Evolutionary conservation across 2,797 vertebrate species (phyloP), one percentile per base, ranked within the genome.

Genomic region (Characodon lateralis): DNA sequence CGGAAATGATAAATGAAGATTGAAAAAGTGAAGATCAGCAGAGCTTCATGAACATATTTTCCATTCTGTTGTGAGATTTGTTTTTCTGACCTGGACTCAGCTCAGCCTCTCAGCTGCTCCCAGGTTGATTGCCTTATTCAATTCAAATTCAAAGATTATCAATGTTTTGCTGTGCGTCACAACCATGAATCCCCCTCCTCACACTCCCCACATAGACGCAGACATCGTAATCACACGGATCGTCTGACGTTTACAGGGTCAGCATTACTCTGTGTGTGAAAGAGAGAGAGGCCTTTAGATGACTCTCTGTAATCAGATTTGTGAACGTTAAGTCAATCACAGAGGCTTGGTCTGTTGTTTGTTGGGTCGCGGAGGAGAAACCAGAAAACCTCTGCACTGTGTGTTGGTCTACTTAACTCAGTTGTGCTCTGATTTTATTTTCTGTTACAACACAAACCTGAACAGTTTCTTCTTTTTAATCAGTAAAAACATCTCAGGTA

Each of bases 291-390:
- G 41, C 76, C 63, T 71, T 56, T 66, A 24, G 59, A 41, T 28
- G 1, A 56, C 70, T 58, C 71, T 53, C 46, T 26, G 31, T 87
- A 84, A 88, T 85, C 80, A 83, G 78, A 85, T 90, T 87, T 83
- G 53, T 39, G 71, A 59, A 46, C 2, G 6, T 20, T 80, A 73
- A 72, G 73, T 65, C 78, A 74, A 78, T 77, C 70, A 72, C 50
- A 63, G 56, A 71, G 66, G 68, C 43, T 72, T 8, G 9, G 53
- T 78, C 53, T 22, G 73, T 53, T 51, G 2, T 75, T 72, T 76
- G 43, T 68, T 73, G 58, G 35, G 14, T 74, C 63, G 73, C 43
- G 78, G 68, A 78, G 48, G 63, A 69, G 65, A 71, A 82, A 79
- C 3, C 24, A 77, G 81, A 50, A 71, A 83, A 78, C 69, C 59